Base-by-base conservation (phyloP, 2,888 invertebrate genomes). In the Taenaris catops region DNA sequence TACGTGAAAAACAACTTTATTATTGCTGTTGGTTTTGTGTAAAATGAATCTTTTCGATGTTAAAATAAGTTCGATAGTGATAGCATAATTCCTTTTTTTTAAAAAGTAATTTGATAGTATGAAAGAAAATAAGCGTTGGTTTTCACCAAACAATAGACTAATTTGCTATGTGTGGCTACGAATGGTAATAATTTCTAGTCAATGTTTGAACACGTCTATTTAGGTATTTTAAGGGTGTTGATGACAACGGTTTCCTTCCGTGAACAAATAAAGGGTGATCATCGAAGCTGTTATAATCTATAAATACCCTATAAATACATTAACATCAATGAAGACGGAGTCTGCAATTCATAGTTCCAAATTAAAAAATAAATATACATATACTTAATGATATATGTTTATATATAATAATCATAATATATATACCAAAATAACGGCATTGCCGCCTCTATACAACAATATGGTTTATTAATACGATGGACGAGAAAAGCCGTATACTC, bases 141-240 rank as follows among this genome's bases (percentile, higher is more conserved):
- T 63, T 55, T 57, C 49, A 48, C 52, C 55, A 55, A 67, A 60
- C 51, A 69, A 70, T 59, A 45, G 49, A 14, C 25, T 60, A 61
- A 61, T 66, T 68, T 62, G 39, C 31, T 40, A 34, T 23, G 34
- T 36, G 32, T 39, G 43, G 40, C 41, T 45, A 17, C 35, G 28
- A 36, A 43, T 43, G 31, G 55, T 63, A 67, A 76, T 78, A 72
- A 67, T 55, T 58, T 57, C 50, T 53, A 67, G 70, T 78, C 58
- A 51, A 53, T 53, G 52, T 55, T 44, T 47, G 46, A 51, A 51
- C 64, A 56, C 64, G 63, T 63, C 59, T 24, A 26, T 23, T 25
- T 33, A 36, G 46, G 40, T 47, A 44, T 45, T 53, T 17, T 46
- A 42, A 47, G 55, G 49, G 52, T 55, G 59, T 48, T 50, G 51